These are phyloP conservation scores for Oreochromis spilurus DNA, from an alignment of 2,113 vertebrate species.

Conservation along the genomic window DNA sequence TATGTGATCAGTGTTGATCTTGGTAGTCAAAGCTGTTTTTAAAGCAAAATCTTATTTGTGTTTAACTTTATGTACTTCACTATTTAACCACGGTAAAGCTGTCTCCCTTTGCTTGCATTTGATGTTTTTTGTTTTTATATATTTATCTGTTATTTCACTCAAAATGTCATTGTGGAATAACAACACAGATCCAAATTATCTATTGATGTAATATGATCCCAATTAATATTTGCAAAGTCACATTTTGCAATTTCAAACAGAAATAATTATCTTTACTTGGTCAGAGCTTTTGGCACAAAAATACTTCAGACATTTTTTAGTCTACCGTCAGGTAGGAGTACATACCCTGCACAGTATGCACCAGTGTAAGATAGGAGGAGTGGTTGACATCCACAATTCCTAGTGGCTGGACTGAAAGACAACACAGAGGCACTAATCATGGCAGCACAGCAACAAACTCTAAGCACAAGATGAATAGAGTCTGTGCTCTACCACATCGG, in stretches of 20 bases:
- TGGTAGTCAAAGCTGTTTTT: not conserved
- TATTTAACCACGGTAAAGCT: not conserved
- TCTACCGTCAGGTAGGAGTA: not conserved
- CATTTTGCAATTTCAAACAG: not conserved
- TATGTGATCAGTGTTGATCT: not conserved
- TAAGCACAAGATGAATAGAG: not conserved
- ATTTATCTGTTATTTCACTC: not conserved
- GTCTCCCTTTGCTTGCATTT: not conserved
- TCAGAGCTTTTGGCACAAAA: not conserved
- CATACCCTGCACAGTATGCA: not conserved
- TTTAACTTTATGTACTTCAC: not conserved
- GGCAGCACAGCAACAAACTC: not conserved
- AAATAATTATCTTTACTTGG: not conserved
- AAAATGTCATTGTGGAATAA: not conserved
- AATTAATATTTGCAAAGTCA: not conserved
- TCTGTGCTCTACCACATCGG: rapidly evolving
- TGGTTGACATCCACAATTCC: not conserved
- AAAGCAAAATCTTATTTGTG: not conserved
- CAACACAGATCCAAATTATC: not conserved
- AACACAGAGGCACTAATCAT: not conserved
- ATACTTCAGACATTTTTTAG: too few relatives aligned
- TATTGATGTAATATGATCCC: not conserved
- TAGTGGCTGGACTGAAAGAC: not conserved
- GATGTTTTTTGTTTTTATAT: not conserved
- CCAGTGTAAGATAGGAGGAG: rapidly evolving